These are phyloP conservation scores for Gerris lacustris DNA, from an alignment of 2,888 invertebrate genomes.

Conservation along the genomic window DNA sequence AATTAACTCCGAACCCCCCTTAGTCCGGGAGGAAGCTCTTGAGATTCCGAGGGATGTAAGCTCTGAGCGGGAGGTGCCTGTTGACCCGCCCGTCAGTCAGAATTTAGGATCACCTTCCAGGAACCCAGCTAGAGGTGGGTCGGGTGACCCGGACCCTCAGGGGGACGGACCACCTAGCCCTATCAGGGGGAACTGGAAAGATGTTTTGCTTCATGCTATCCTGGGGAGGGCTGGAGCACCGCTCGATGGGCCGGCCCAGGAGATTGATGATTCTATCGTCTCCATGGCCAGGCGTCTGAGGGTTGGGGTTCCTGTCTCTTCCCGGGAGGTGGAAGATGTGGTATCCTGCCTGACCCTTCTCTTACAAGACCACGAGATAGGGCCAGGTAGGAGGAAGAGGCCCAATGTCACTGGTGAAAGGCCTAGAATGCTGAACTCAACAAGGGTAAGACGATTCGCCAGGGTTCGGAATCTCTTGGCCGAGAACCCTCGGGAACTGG, in stretches of 20 bases:
- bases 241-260: neutral
- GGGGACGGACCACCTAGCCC: too few relatives aligned
- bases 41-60: neutral
- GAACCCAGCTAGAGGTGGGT: neutral
- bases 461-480: neutral
- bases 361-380: neutral
- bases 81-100: neutral
- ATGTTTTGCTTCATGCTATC: neutral
- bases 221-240: conserved; percentile 2
- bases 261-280: neutral
- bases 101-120: too few relatives aligned
- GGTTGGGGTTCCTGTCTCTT: neutral
- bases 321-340: neutral
- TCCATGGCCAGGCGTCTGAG: neutral
- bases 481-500: neutral
- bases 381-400: neutral
- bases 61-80: neutral
- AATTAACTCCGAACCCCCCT: neutral
- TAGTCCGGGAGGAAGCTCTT: neutral
- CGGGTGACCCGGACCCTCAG: neutral
- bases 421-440: neutral
- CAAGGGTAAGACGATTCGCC: neutral
- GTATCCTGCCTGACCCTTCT: neutral
- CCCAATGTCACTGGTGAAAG: neutral
- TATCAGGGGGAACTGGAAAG: neutral